Evolutionary conservation across 1,140 invertebrate genomes (phyloP), one percentile per base, ranked within the genome.

Genomic region (Drosophila nebulosa): DNA sequence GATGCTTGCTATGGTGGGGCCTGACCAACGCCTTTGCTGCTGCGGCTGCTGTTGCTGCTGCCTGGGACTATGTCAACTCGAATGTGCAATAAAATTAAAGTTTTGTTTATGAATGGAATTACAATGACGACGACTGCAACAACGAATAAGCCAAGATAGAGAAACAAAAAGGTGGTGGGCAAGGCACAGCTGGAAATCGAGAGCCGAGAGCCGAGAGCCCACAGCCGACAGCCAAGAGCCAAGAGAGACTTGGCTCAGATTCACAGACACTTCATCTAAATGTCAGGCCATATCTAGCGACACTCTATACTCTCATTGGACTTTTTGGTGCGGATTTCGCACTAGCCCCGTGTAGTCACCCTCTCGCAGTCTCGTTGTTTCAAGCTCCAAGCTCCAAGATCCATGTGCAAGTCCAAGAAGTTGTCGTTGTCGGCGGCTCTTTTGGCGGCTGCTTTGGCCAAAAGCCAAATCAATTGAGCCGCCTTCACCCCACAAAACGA

Each of bases 71-170:
- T 81, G 78, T 86, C 81, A 86, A 76, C 72, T 50, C 26, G 21
- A 75, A 63, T 78, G 75, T 73, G 62, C 72, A 75, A 75, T 81
- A 83, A 90, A 84, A 90, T 90, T 90, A 88, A 88, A 86, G 76
- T 90, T 90, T 90, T 88, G 81, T 90, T 90, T 90, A 90, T 90
- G 88, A 90, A 90, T 90, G 81, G 78, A 90, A 90, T 90, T 90
- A 90, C 74, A 36, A 79, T 57, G 67, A 67, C 67, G 60, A 69
- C 46, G 39, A 67, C 52, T 68, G 64, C 53, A 52, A 76, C 72
- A 52, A 61, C 53, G 64, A 60, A 67, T 74, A 67, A 21, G 46
- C 18, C 35, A 55, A 67, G 26, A 64, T 30, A 32, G 39, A 58
- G 50, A 24, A 30, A 10, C 42, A 42, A 64, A 50, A 62, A 53